Evolutionary conservation across 30 jellyfish, hydroid and myxozoan species (phyloP), one percentile per base, ranked within the genome.

Genomic region (Aurelia sp.): DNA sequence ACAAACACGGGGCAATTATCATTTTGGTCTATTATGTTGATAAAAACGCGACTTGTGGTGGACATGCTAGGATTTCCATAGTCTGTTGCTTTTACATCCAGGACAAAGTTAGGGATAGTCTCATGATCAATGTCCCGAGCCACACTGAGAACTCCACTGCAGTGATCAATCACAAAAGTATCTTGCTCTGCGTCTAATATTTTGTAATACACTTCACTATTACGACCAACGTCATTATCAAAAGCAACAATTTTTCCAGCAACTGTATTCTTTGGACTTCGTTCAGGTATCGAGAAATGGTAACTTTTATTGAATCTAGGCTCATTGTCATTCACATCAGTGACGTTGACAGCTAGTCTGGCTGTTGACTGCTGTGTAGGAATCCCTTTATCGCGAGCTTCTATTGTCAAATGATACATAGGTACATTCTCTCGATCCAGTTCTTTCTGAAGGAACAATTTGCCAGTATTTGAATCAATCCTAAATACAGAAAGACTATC

Each of bases 1-100:
- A 79, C 19, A 71, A 92, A 92, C 41, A 68, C 62, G 4, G 98
- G 98, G 52, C 89, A 68, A 40, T 83, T 87, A 63, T 92, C 98
- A 61, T 87, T 92, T 44, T 59, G 79, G 52, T 87, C 96, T 12
- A 66, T 63, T 17, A 92, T 79, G 73, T 81, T 81, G 23, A 92
- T 81, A 69, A 73, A 70, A 16, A 92, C 97, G 1, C 67, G 71
- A 66, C 76, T 93, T n/a, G 82, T 60, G 15, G 73, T 68, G 35
- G 97, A 84, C 37, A 73, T 59, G 23, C 87, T 33, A 44, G 96
- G 89, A 0, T 21, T 19, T 57, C 98, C 98, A 71, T 62, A 73
- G 71, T 92, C 98, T 37, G 79, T 30, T 15, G 97, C 98, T 30
- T 44, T 62, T 51, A 92, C 88, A 20, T 79, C 86, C 0, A 92